Evolutionary conservation across 2,888 invertebrate genomes (phyloP), one percentile per base, ranked within the genome.

Genomic region (Watsonalla cultraria): DNA sequence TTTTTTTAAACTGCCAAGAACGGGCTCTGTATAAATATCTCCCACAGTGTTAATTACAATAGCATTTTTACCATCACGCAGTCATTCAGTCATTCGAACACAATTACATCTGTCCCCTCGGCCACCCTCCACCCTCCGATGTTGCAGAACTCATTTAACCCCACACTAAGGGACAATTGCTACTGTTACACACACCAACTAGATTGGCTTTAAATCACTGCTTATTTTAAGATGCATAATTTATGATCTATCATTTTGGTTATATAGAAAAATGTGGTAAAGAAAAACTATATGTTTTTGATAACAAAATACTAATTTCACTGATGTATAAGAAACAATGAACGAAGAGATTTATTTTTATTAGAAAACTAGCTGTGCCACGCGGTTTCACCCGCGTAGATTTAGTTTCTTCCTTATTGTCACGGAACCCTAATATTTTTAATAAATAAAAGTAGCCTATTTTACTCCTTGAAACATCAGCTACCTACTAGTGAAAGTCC

Each of bases 51-150:
- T 80, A 76, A 82, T 79, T 78, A 74, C 65, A 61, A 54, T 64
- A 64, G 74, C 75, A 76, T 80, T 78, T 75, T 76, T 78, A 79
- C 73, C 62, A 66, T 61, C 65, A 66, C 70, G 67, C 64, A 62
- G 14, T 9, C 49, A 66, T 64, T 60, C 64, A 69, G 57, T 73
- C 77, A 80, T 85, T 76, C 81, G 76, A 85, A 82, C 82, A 82
- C 87, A 89, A 89, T 90, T 89, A 88, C 81, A 82, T 76, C 74
- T 65, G 65, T 63, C 50, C 56, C 64, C 62, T 63, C 62, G 61
- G 62, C 52, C 54, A 58, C 54, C 62, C 62, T 61, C 52, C 54
- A 58, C 54, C 58, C 56, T 51, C 39, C 46, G 53, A 50, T 51
- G 53, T 34, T 50, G 49, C 57, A 64, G 62, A 65, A 65, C 65